phyloP scores from a whole-genome alignment of 1,140 invertebrate genomes.

The Cyphomyrmex costatus region DNA sequence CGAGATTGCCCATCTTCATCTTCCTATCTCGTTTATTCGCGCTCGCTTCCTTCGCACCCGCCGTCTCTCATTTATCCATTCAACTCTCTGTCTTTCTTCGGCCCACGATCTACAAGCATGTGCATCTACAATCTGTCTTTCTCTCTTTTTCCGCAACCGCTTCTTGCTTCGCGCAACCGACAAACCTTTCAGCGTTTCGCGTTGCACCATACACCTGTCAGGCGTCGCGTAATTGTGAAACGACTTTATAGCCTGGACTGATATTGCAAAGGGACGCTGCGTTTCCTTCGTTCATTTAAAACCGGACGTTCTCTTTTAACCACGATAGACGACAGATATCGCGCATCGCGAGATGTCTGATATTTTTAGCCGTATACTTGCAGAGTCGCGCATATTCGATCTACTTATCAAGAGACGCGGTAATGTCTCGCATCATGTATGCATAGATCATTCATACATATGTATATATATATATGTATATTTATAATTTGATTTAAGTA shows the following conservation, averaged over 20 bases:
- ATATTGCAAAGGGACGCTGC: constrained; percentile 69
- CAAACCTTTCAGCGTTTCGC: constrained; percentile 73
- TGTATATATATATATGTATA: background rate
- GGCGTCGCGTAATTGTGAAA: constrained; percentile 74
- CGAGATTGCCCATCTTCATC: constrained; percentile 76
- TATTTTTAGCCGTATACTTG: constrained; percentile 47
- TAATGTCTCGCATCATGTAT: too few relatives aligned
- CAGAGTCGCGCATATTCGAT: constrained; percentile 34
- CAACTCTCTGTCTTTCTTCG: constrained; percentile 43
- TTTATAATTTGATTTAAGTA: constrained; percentile 17
- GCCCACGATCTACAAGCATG: background rate
- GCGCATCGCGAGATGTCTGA: constrained; percentile 29
- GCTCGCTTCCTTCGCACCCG: constrained; percentile 25
- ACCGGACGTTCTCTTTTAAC: constrained; percentile 55
- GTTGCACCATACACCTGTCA: constrained; percentile 76
- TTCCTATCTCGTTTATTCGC: constrained; percentile 60
- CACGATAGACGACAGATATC: constrained; percentile 51
- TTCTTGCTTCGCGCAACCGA: constrained; percentile 62
- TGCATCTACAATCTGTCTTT: constrained; percentile 24
- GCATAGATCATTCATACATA: too few relatives aligned
- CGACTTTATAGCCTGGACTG: constrained; percentile 73
- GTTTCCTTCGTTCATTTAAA: constrained; percentile 55
- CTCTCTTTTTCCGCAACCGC: constrained; percentile 50
- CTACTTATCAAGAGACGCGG: background rate
- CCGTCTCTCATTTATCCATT: constrained; percentile 62